A percentile compares a stretch with the other conserved stretches of the same genome.
phyloP scores from a whole-genome alignment of 2,888 invertebrate genomes.

The Eupithecia subfuscata region DNA sequence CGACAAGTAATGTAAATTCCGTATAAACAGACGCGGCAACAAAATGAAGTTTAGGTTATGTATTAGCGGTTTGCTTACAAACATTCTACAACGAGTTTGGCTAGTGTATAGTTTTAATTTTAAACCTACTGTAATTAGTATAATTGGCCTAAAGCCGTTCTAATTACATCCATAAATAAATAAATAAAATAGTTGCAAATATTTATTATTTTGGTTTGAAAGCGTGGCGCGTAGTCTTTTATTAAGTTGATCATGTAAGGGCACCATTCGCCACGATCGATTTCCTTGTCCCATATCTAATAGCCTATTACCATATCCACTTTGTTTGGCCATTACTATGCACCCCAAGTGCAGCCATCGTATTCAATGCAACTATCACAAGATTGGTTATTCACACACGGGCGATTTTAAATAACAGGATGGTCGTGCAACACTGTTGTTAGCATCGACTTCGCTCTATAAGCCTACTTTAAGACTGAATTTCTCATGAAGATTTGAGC shows the following conservation, averaged over 20 bases:
- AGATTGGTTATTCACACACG: neutral
- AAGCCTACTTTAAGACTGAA: no score
- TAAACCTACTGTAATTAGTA: no score
- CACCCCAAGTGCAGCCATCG: conserved; percentile 20
- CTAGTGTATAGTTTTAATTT: no score
- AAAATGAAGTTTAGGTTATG: no score
- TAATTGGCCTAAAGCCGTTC: no score
- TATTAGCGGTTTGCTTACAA: no score
- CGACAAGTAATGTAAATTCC: no score
- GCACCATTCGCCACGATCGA: neutral
- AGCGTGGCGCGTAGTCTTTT: neutral
- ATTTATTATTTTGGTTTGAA: neutral
- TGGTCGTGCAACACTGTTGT: neutral
- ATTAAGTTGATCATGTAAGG: neutral
- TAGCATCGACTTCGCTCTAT: neutral
- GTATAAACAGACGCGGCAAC: no score
- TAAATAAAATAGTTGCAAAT: no score
- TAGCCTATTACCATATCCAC: conserved; percentile 23
- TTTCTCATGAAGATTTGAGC: no score
- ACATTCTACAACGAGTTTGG: no score
- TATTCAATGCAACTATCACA: conserved; percentile 14
- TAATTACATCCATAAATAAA: no score
- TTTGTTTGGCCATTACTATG: conserved; percentile 29
- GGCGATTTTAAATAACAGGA: neutral
- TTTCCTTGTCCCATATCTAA: conserved; percentile 16